Conservation (phyloP, 2,888 invertebrate species). For the Vandiemenella viatica region DNA sequence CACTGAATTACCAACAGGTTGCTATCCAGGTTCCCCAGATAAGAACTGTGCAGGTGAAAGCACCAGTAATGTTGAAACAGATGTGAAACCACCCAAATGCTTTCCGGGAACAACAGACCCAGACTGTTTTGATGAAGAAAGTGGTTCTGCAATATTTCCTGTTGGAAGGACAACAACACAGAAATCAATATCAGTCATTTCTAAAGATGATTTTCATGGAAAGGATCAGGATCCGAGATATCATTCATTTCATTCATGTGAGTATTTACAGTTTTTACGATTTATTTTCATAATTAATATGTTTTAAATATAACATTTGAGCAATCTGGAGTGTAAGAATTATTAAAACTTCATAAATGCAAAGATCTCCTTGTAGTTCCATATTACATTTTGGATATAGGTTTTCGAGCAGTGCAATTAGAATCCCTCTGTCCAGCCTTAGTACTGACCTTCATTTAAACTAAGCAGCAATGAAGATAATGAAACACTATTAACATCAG, state of each 20-base stretch:
- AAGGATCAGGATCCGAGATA: conserved; percentile 22
- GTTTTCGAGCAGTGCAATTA: too few species aligned
- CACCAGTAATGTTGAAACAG: conserved; percentile 1
- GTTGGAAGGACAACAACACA: neutral
- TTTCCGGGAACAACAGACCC: conserved; percentile 16
- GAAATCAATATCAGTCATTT: neutral
- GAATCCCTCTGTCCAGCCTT: too few species aligned
- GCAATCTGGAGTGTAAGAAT: too few species aligned
- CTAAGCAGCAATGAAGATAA: too few species aligned
- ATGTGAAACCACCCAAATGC: conserved; percentile 11
- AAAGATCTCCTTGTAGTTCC: too few species aligned
- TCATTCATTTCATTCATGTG: conserved; percentile 25
- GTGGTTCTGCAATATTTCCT: conserved; percentile 6
- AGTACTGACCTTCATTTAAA: too few species aligned
- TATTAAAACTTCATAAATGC: too few species aligned
- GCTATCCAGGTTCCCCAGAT: conserved; percentile 22
- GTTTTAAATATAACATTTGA: too few species aligned
- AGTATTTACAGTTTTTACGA: too few species aligned
- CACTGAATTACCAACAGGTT: conserved; percentile 19
- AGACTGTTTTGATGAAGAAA: conserved; percentile 2
- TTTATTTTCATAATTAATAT: too few species aligned
- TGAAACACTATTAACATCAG: too few species aligned
- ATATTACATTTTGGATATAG: too few species aligned
- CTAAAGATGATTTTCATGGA: conserved; percentile 21
- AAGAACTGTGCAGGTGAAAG: conserved; percentile 8